Base-by-base conservation (phyloP, 1,140 invertebrate species). In the Holotrichia oblita region DNA sequence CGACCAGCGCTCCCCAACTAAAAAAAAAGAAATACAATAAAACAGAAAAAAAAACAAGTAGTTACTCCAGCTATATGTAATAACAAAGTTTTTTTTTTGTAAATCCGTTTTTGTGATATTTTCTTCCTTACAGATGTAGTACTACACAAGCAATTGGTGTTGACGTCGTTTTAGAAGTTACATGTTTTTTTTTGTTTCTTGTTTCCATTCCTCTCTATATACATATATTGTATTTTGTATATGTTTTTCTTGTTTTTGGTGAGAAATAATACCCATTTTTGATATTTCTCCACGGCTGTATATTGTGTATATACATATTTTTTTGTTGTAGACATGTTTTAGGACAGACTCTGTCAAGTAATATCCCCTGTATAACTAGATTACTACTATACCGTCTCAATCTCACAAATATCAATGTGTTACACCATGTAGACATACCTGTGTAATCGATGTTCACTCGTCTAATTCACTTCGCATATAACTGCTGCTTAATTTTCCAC, bases 1-100 rank as follows among this genome's bases (percentile, higher is more conserved):
- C 76, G 86, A 88, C 87, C 87, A 87, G 87, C 81, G 80, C 76
- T 61, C 64, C 42, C 72, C 69, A 22, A 41, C 34, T 7, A 41
- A 74, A 74, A 41, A 74, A 22, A 42, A 44, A 74, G 14, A 74
- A 24, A 40, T 44, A 74, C 64, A 24, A 12, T 14, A 22, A 74
- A 41, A 74, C 20, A 40, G n/a, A 40, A 34, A 9, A 9, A 20
- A 74, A 44, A 74, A 6, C 3, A 69, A 27, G 22, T 69, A 22
- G 61, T 69, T 24, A 69, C 22, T 69, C 22, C 61, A 69, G 27
- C 22, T 17, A 48, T 48, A 48, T 69, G 61, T 69, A 69, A 22
- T 1, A 24, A 69, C 12, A 27, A 22, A 34, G 4, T 48, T 48
- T 48, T 48, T 48, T 48, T 74, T 34, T 40, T 44, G 12, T 41